Percentiles rank a stretch among this genome's conserved stretches.
Conservation (phyloP, 2,113 vertebrate genomes). For the Mastomys coucha region DNA sequence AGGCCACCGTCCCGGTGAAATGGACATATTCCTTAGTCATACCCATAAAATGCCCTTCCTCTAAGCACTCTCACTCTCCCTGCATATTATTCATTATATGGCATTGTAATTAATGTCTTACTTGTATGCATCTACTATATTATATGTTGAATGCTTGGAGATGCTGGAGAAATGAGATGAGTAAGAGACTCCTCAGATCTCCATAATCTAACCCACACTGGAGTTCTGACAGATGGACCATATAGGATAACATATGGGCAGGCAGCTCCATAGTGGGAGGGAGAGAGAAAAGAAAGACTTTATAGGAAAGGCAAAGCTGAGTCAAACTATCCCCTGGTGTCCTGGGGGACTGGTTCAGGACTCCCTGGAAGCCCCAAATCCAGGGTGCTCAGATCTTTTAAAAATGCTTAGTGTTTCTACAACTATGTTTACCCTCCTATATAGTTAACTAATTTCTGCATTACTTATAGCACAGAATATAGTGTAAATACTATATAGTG, state of each 20-base stretch:
- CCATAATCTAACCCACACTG: not conserved
- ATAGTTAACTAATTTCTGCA: not conserved
- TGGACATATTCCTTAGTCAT: not conserved
- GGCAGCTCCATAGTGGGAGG: not conserved
- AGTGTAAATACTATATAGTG: not conserved
- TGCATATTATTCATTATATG: not conserved
- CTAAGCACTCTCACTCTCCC: not conserved
- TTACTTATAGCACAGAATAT: not conserved
- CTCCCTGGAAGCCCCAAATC: not conserved
- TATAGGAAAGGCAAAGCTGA: not conserved
- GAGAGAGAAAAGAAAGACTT: not conserved
- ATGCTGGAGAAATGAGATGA: slow-evolving; percentile 11
- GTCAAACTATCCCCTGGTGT: not conserved
- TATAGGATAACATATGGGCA: not conserved
- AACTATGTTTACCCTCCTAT: not conserved
- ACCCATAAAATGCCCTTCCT: slow-evolving; percentile 3
- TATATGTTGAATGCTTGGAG: slow-evolving; percentile 24
- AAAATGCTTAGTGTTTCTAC: not conserved
- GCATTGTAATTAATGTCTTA: not conserved
- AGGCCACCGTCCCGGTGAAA: not conserved
- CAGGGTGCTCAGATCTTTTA: not conserved
- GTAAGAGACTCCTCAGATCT: not conserved
- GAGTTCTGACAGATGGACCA: not conserved
- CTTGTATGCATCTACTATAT: not conserved
- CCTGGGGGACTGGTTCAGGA: not conserved